Conservation (phyloP, 2,888 invertebrate species). For the Apantesis nais region DNA sequence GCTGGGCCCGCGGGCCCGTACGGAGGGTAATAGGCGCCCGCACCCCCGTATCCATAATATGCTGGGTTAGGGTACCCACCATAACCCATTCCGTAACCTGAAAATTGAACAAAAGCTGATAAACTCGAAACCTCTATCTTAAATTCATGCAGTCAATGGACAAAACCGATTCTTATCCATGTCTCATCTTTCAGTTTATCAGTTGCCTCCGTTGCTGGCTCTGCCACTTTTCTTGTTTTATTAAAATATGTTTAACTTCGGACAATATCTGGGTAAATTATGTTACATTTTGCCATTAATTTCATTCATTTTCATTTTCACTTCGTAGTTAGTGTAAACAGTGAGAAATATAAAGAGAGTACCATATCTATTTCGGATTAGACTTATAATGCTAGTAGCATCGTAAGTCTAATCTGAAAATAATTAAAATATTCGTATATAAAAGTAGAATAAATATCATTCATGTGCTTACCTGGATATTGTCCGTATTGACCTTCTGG, state of each 20-base stretch:
- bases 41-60: constrained; percentile 85
- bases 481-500: constrained; percentile 72
- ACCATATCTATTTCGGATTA: neutral
- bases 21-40: constrained; percentile 77
- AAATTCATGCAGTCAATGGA: neutral
- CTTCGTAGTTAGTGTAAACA: neutral
- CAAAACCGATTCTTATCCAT: neutral
- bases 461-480: constrained; percentile 68
- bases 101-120: neutral
- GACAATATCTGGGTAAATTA: too few relatives aligned
- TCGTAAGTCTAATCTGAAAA: too few relatives aligned
- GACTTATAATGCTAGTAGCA: too few relatives aligned
- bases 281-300: too few relatives aligned
- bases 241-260: neutral
- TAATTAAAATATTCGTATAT: too few relatives aligned
- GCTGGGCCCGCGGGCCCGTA: constrained; percentile 70
- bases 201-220: too few relatives aligned
- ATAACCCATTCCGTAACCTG: constrained; percentile 79
- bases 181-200: neutral
- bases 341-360: neutral
- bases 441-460: neutral
- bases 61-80: constrained; percentile 77
- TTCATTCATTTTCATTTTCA: neutral
- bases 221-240: too few relatives aligned
- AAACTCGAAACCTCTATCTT: neutral